Base-by-base conservation (phyloP, 2,797 vertebrate genomes). In the Sebastolobus alascanus region DNA sequence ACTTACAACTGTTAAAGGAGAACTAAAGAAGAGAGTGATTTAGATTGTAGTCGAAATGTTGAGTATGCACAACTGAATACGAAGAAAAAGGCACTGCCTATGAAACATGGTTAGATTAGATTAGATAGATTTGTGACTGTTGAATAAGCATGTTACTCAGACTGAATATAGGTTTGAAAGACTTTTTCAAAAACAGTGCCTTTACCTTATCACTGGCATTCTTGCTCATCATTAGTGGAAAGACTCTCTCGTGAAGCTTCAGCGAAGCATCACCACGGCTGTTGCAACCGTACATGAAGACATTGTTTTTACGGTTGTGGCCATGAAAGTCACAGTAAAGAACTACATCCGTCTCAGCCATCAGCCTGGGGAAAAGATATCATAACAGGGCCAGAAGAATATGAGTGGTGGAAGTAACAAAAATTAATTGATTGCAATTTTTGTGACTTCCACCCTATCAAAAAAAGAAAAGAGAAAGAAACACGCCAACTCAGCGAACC, bases 201-300 rank as follows among this genome's bases (percentile, higher is more conserved):
- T 73, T 78, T 71, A 99, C 98, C 97, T 97, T 97, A 74, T 97
- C 94, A 0, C 93, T 94, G 8, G 95, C 94, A 0, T 99, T 99
- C 87, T 98, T 99, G 96, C 98, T 99, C 93, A 99, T 93, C 98
- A 99, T 99, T 6, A 99, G 90, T 8, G 98, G 98, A 85, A 99
- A 98, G 78, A 99, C 56, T 0, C 96, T 95, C 77, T 97, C 97
- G 0, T 87, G 89, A 46, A 97, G 95, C 87, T 94, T 93, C 2
- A 66, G 77, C 0, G 93, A 56, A 0, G 77, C 40, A 0, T 88
- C 65, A 0, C 68, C 20, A 0, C 69, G 61, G 20, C 86, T 94
- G 20, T 93, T 95, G 2, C 98, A 99, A 50, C 98, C 98, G 0
- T 99, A 99, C 96, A 99, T 96, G 90, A 99, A 99, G 67, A 97